Base-by-base conservation (phyloP, 2,113 vertebrate species). In the Xenopus borealis region DNA sequence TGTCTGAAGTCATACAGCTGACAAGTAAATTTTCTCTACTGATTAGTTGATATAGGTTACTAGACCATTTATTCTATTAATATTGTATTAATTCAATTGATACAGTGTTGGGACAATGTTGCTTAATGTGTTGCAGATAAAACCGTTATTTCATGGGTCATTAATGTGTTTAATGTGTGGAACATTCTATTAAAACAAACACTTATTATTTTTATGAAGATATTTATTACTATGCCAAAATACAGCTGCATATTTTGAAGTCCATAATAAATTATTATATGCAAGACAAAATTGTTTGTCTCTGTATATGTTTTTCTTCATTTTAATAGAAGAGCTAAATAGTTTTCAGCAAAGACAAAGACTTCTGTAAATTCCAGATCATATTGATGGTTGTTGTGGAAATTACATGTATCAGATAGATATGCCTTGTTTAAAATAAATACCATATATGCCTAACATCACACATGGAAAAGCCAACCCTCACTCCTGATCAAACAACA, bases 111-210 rank as follows among this genome's bases (percentile, higher is more conserved):
- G 78, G 85, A 82, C 83, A 81, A 81, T 78, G 80, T 86, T 84
- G 82, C 86, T 88, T 88, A 90, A 89, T 87, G 79, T 83, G 83
- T 86, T 88, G 78, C 83, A 86, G 85, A 89, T 90, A 83, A 92
- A 92, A 80, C 83, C 81, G 84, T 91, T 91, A 91, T 90, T 92
- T 92, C 88, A 91, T 89, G 89, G 89, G 81, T 86, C 91, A 89
- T 93, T 92, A 92, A 87, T 87, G 82, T 90, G 88, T 91, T 90
- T 90, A 90, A 88, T 76, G 81, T 78, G 78, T 88, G 88, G 87
- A 89, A 89, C 82, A 0, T 83, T 86, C 88, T 89, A 85, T 91
- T 90, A 88, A 86, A 90, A 88, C 82, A 88, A 89, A 80, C 78
- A 76, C 80, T 87, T 87, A 83, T 89, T 90, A 86, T 83, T 86